These are phyloP conservation scores for Leptopilina boulardi DNA, from an alignment of 1,140 invertebrate species.

Conservation along the genomic window DNA sequence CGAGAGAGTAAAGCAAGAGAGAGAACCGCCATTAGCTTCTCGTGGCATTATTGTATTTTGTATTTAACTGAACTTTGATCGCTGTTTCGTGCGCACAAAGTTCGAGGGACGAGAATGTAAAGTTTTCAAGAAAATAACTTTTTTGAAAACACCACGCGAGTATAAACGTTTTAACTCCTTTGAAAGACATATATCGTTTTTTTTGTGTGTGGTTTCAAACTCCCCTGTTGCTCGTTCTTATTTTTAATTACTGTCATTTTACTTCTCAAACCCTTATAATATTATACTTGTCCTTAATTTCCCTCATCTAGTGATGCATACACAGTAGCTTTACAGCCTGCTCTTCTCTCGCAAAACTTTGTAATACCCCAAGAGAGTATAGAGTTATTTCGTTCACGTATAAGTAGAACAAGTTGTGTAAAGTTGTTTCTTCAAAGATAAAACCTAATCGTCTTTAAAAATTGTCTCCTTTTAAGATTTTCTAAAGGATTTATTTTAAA, in stretches of 20 bases:
- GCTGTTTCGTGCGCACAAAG: constrained; percentile 48
- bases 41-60: constrained; percentile 56
- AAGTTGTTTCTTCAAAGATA: background rate
- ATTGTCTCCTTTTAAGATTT: background rate
- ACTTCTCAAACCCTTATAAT: constrained; percentile 20
- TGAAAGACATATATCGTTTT: background rate
- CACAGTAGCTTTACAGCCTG: background rate
- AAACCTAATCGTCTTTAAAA: background rate
- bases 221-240: constrained; percentile 26
- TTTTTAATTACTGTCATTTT: constrained; percentile 41
- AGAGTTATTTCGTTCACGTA: constrained; percentile 9
- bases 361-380: background rate
- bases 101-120: constrained; percentile 31
- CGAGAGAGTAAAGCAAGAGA: background rate
- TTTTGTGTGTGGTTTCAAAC: background rate
- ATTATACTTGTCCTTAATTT: background rate
- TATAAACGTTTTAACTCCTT: background rate
- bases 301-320: background rate
- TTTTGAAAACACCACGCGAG: background rate
- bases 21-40: constrained; percentile 49
- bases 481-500: background rate
- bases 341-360: background rate
- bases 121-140: constrained; percentile 6
- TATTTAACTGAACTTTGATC: constrained; percentile 57
- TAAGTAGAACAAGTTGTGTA: background rate